Evolutionary conservation across 2,113 vertebrate species (phyloP).

Genomic region (Amazona vittata): DNA sequence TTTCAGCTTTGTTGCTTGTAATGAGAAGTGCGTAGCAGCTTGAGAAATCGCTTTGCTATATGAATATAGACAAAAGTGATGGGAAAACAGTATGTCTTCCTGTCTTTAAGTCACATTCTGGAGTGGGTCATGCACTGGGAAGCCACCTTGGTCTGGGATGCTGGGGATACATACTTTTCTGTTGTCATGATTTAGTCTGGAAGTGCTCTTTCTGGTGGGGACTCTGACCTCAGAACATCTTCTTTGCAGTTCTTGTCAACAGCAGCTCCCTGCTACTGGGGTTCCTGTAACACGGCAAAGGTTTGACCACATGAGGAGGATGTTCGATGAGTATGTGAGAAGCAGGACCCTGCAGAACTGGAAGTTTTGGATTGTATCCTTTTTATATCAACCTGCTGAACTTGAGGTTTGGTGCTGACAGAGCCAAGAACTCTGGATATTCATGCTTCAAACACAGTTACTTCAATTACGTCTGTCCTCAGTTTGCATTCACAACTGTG

Average conservation of each 20-base stretch:
- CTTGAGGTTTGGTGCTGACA: background rate
- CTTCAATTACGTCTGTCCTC: background rate
- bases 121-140: background rate
- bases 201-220: background rate
- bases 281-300: conserved; percentile 81
- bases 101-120: background rate
- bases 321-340: conserved; percentile 92
- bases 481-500: background rate
- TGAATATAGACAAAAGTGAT: background rate
- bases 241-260: conserved; percentile 85
- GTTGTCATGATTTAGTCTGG: background rate
- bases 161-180: background rate
- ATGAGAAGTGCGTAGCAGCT: background rate
- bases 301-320: conserved; percentile 84
- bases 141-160: background rate
- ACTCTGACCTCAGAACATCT: background rate
- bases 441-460: background rate
- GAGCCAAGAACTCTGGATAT: background rate
- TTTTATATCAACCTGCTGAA: background rate
- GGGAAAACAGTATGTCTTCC: background rate
- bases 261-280: conserved; percentile 92
- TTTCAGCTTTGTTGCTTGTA: background rate
- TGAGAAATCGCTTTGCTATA: background rate
- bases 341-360: conserved; percentile 91
- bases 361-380: conserved; percentile 99